phyloP scores from a whole-genome alignment of 2,797 vertebrate species.

The Trachops cirrhosus region DNA sequence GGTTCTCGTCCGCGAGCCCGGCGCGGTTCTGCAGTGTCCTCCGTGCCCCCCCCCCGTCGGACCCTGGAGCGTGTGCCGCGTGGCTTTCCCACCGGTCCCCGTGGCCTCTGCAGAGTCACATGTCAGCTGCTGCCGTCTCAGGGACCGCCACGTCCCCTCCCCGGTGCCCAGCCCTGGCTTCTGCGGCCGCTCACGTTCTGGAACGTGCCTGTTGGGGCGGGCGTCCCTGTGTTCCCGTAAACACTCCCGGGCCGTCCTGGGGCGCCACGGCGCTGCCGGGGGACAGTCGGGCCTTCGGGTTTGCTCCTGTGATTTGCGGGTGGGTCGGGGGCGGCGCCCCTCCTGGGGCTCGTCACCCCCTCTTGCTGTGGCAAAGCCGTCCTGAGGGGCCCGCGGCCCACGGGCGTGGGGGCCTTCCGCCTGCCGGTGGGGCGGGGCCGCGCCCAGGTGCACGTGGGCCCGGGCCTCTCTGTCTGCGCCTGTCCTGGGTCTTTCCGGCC shows the following conservation, averaged over 20 bases:
- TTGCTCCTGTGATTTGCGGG: neutral
- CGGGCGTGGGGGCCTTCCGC: accelerated
- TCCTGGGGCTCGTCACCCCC: too few relatives aligned
- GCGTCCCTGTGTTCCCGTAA: accelerated
- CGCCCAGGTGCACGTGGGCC: neutral
- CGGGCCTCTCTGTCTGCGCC: too few relatives aligned
- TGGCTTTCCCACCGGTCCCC: accelerated
- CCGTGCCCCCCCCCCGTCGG: too few relatives aligned
- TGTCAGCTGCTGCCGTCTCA: too few relatives aligned
- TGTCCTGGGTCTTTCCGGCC: accelerated
- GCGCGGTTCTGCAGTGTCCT: accelerated
- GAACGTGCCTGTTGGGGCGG: neutral
- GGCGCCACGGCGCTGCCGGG: neutral
- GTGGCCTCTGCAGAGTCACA: accelerated
- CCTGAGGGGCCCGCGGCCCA: accelerated
- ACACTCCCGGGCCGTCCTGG: neutral
- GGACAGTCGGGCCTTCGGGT: neutral
- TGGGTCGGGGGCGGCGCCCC: too few relatives aligned
- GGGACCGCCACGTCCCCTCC: too few relatives aligned
- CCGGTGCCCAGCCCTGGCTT: too few relatives aligned
- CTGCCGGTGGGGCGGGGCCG: neutral
- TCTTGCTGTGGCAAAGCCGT: accelerated
- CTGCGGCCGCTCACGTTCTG: neutral
- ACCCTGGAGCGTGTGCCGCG: accelerated
- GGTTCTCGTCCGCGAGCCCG: neutral